A percentile compares a stretch with the other conserved stretches of the same genome.
phyloP scores from a whole-genome alignment of 1,140 invertebrate species.

The Drosophila baimaii region DNA sequence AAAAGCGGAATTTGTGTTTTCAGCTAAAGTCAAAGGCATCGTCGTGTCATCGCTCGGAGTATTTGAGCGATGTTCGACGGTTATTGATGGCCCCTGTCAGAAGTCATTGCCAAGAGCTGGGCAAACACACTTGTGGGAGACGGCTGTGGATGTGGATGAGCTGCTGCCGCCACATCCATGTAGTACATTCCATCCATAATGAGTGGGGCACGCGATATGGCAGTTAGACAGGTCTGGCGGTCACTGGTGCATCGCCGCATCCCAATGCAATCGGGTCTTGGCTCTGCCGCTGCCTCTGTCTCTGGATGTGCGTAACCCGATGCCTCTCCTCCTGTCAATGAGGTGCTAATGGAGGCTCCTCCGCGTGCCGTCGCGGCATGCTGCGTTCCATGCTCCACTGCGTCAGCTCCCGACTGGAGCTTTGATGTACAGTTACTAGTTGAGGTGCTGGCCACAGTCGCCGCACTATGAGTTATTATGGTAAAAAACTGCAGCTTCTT shows the following conservation, averaged over 20 bases:
- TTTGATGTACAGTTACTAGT: constrained; percentile 66
- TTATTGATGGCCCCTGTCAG: constrained; percentile 70
- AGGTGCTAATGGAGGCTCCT: constrained; percentile 69
- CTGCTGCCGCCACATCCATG: neutral
- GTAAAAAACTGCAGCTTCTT: constrained; percentile 29
- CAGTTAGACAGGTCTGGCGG: constrained; percentile 21
- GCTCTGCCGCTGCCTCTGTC: neutral
- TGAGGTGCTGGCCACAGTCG: constrained; percentile 33
- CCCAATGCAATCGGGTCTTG: constrained; percentile 32
- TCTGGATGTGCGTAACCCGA: constrained; percentile 57
- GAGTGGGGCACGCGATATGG: constrained; percentile 65
- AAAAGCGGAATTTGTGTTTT: constrained; percentile 20
- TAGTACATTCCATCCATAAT: constrained; percentile 36
- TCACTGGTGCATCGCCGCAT: constrained; percentile 63
- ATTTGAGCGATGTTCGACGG: constrained; percentile 42
- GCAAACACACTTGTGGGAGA: constrained; percentile 57
- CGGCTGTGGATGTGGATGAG: constrained; percentile 8
- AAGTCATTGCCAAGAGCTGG: constrained; percentile 48
- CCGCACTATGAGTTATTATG: constrained; percentile 44
- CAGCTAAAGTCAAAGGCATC: constrained; percentile 20
- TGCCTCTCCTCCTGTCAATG: constrained; percentile 59
- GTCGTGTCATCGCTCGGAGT: constrained; percentile 36
- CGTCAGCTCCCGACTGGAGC: constrained; percentile 29
- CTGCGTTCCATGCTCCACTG: constrained; percentile 38
- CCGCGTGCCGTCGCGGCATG: constrained; percentile 45